phyloP scores from a whole-genome alignment of 2,888 invertebrate species.

The Cataglyphis altisquamis region DNA sequence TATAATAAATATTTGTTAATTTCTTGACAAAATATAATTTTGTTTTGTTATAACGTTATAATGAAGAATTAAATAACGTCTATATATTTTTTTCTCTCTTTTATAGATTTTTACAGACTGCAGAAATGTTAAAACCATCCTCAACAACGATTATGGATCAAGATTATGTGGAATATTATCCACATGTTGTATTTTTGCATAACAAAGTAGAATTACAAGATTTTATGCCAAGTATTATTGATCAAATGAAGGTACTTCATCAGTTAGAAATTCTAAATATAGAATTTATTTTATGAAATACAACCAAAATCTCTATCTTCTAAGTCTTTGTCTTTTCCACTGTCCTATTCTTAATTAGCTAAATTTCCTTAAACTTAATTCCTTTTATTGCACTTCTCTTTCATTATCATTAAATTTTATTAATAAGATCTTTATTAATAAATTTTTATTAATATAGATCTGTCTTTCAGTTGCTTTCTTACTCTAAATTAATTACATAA shows the following conservation, averaged over 20 bases:
- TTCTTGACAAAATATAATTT: slow-evolving; percentile 25
- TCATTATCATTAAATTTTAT: neutral
- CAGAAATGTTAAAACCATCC: slow-evolving; percentile 95
- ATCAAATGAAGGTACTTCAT: slow-evolving; percentile 88
- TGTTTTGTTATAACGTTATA: slow-evolving; percentile 12
- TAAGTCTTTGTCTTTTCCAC: neutral
- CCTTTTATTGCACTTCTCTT: neutral
- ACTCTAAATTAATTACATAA: neutral
- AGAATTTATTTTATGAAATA: slow-evolving; percentile 13
- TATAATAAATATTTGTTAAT: slow-evolving; percentile 1
- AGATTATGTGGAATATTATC: slow-evolving; percentile 92
- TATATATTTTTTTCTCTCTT: slow-evolving; percentile 47
- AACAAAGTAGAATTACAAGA: slow-evolving; percentile 93
- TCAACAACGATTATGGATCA: slow-evolving; percentile 89
- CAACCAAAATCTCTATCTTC: neutral
- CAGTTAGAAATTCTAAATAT: slow-evolving; percentile 59
- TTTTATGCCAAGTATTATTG: slow-evolving; percentile 89
- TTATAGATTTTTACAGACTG: slow-evolving; percentile 92
- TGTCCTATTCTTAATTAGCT: neutral
- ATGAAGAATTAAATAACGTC: neutral
- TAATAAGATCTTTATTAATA: no score
- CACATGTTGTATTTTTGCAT: slow-evolving; percentile 94
- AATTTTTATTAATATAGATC: neutral
- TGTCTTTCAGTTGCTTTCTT: neutral
- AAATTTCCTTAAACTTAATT: neutral